Evolutionary conservation across 2,113 vertebrate genomes (phyloP).

Genomic region (Pleuronectes platessa): DNA sequence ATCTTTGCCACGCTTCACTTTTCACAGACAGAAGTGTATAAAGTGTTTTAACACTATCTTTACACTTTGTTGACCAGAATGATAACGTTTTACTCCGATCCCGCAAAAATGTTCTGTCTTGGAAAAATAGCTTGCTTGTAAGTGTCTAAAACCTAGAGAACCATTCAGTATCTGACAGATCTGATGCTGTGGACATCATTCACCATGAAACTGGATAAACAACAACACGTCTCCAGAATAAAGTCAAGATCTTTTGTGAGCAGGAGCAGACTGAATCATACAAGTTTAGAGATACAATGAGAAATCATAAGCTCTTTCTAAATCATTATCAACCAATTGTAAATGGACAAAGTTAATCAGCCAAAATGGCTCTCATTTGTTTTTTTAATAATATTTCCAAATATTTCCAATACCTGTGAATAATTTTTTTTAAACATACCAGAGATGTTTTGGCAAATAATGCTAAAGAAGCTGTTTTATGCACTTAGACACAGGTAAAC

Average conservation of each 20-base stretch:
- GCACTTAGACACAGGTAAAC: too few relatives aligned
- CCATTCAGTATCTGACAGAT: background rate
- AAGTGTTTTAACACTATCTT: conserved; percentile 2
- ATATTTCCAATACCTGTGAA: too few relatives aligned
- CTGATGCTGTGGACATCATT: background rate
- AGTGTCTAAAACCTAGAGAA: conserved; percentile 2
- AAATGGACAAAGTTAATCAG: too few relatives aligned
- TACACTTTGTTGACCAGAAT: background rate
- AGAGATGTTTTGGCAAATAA: too few relatives aligned
- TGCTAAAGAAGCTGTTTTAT: too few relatives aligned
- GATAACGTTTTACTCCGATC: background rate
- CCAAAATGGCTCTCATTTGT: too few relatives aligned
- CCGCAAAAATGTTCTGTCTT: conserved; percentile 8
- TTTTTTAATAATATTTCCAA: too few relatives aligned
- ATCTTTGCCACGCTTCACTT: conserved; percentile 6
- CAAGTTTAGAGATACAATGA: too few relatives aligned
- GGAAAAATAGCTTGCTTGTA: conserved; percentile 1
- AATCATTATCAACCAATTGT: too few relatives aligned
- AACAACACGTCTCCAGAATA: background rate
- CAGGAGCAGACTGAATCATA: too few relatives aligned
- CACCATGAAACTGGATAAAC: background rate
- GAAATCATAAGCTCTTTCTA: too few relatives aligned
- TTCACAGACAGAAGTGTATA: conserved; percentile 5
- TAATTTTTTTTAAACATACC: too few relatives aligned
- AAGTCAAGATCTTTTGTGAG: background rate